Conservation (phyloP, 2,113 vertebrate genomes). For the Thinocorus orbignyianus region DNA sequence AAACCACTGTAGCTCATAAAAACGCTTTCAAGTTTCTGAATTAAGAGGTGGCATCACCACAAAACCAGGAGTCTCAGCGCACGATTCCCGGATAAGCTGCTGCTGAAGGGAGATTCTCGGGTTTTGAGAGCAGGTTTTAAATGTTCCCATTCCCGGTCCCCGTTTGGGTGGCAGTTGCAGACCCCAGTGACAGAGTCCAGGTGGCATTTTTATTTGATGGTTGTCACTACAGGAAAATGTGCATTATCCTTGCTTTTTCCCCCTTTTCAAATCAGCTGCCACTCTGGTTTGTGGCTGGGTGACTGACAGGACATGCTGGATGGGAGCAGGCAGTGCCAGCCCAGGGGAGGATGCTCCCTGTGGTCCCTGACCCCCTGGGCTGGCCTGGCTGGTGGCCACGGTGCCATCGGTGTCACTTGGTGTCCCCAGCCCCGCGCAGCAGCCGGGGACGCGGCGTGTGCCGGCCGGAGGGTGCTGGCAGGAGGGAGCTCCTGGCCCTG, state of each 20-base stretch:
- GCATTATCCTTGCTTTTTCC: neutral
- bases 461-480: accelerated
- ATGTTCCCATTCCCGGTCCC: accelerated
- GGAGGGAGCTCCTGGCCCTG: neutral
- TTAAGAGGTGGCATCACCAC: neutral
- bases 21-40: neutral
- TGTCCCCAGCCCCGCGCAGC: accelerated
- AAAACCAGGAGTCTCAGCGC: neutral
- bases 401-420: neutral
- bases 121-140: neutral
- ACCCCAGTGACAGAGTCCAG: accelerated
- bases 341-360: neutral
- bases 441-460: accelerated
- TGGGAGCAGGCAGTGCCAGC: accelerated
- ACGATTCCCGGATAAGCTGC: neutral
- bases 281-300: accelerated
- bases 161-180: accelerated
- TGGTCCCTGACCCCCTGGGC: neutral
- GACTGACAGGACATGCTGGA: accelerated
- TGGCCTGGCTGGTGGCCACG: neutral
- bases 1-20: neutral
- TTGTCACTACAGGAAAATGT: neutral
- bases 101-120: neutral
- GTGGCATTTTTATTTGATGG: neutral
- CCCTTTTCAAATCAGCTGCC: neutral